Conservation (phyloP, 2,113 vertebrate species). For the Bubo blakistoni region DNA sequence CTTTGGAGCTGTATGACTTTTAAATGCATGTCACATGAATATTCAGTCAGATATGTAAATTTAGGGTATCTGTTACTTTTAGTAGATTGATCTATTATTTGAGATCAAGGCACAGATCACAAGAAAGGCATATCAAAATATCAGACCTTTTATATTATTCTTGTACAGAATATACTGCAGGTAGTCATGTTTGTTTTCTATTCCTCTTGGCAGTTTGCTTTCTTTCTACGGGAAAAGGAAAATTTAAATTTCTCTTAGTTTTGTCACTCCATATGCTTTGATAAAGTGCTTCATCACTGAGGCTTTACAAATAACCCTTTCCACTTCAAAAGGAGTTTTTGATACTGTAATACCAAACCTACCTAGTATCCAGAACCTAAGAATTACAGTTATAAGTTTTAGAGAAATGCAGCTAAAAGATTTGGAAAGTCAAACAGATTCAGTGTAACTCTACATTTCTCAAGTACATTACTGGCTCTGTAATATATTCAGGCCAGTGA, state of each 20-base stretch:
- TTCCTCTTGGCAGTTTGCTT: neutral
- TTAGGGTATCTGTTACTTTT: neutral
- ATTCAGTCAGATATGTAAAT: slow-evolving; percentile 51
- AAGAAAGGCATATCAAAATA: slow-evolving; percentile 33
- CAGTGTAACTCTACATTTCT: neutral
- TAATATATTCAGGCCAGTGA: neutral
- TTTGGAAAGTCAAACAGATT: neutral
- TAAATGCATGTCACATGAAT: slow-evolving; percentile 27
- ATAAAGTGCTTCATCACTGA: neutral
- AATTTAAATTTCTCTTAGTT: neutral
- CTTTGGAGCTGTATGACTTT: neutral
- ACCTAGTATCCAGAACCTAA: neutral
- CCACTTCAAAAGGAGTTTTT: neutral
- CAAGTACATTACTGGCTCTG: neutral
- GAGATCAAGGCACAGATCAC: slow-evolving; percentile 39
- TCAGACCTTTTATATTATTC: neutral
- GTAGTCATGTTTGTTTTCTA: neutral
- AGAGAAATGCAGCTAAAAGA: neutral
- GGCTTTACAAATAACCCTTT: slow-evolving; percentile 12
- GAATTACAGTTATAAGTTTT: neutral
- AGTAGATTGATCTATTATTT: slow-evolving; percentile 36
- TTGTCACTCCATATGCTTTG: neutral
- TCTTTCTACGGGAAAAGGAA: neutral
- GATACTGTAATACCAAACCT: neutral
- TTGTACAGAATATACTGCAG: neutral